Conservation (phyloP, 2,113 vertebrate genomes). For the Todiramphus saurophagus region DNA sequence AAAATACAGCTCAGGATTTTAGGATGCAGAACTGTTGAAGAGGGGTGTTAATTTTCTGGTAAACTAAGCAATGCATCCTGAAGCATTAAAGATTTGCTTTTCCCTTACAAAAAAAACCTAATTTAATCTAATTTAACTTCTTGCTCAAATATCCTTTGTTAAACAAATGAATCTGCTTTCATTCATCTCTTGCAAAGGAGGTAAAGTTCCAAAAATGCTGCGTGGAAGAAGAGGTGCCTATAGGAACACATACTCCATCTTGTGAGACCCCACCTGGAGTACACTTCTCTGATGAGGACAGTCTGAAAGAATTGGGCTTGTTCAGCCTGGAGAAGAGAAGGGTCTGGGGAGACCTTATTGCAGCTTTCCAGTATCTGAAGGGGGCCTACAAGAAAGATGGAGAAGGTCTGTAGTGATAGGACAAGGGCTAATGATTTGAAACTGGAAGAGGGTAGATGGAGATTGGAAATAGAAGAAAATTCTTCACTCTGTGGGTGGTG, state of each 20-base stretch:
- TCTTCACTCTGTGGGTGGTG: no score
- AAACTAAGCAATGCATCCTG: not conserved
- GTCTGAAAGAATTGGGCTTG: no score
- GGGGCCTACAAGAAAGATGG: no score
- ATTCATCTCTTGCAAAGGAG: not conserved
- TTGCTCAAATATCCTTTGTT: not conserved
- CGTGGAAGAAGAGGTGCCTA: not conserved
- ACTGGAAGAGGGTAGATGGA: no score
- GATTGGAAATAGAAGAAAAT: no score
- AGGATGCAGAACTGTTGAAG: not conserved
- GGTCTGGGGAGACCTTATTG: no score
- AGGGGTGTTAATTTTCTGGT: not conserved
- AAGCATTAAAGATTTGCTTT: not conserved
- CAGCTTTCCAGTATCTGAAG: no score
- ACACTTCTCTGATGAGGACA: no score
- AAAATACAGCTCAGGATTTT: not conserved
- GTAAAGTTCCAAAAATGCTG: not conserved
- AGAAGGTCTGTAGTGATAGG: no score
- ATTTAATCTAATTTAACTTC: not conserved
- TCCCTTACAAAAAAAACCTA: not conserved
- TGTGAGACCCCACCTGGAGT: no score
- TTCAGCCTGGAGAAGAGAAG: no score
- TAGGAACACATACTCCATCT: not conserved
- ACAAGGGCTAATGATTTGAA: no score
- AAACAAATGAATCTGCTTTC: not conserved